Evolutionary conservation across 2,888 invertebrate species (phyloP), one percentile per base, ranked within the genome.

Genomic region (Calameuta filiformis): DNA sequence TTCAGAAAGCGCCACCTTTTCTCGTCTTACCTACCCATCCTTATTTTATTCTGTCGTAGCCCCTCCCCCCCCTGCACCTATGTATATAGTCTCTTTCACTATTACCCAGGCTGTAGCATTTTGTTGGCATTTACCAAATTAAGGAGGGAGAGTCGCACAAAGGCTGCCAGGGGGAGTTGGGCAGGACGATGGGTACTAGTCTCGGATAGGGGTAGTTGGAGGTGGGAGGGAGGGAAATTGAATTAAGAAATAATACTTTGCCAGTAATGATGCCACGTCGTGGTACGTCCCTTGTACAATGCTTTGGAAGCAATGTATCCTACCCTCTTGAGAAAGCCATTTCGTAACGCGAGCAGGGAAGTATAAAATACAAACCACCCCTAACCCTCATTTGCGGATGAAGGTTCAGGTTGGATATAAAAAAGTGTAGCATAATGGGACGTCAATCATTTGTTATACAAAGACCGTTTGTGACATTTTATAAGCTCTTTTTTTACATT

Each of bases 41-140:
- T 40, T 40, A 40, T 40, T 40, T 40, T 40, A 40, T 15, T 40
- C 15, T 40, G 4, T 40, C 40, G 2, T 40, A 15, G 2, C 15
- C 15, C 11, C 3, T 3, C 35, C 3, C 12, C 35, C 1, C 4
- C 15, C 33, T 33, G 3, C 15, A 40, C 6, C 15, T 0, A 40
- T 15, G 4, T 40, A 15, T 40, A 15, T 40, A 40, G 15, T 40
- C 78, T 75, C 77, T 37, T 35, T 78, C 73, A 37, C 83, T 80
- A 83, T 83, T 81, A 81, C 79, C 77, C 77, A 77, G 79, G 79
- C 80, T 83, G 85, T 87, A 89, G 85, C 87, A 87, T 89, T 90
- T 89, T 87, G 87, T 85, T 89, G 88, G 89, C 87, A 90, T 90
- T 90, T 89, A 89, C 88, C 84, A 89, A 90, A 90, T 90, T 90